Evolutionary conservation across 2,888 invertebrate species (phyloP), one percentile per base, ranked within the genome.

Genomic region (Drosophila fulvimacula): DNA sequence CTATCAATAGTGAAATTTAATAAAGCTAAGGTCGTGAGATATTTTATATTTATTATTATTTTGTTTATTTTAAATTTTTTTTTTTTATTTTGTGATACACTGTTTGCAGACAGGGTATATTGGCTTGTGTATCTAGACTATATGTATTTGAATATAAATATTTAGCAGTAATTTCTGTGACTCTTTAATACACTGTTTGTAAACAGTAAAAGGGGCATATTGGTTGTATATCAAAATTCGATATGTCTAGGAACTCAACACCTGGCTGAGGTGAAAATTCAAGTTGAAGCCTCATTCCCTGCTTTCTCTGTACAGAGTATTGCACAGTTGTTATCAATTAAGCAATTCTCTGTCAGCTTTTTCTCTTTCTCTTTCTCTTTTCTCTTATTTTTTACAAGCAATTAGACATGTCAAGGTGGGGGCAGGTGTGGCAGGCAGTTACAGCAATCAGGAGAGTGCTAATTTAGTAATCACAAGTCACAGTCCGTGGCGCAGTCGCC

Each of bases 401-500:
- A 81, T 81, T 81, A 81, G 83, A 83, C 71, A 67, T 69, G 58
- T 53, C 69, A 69, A 32, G 39, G 57, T 49, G 32, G 42, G 44
- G 42, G 38, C 34, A 10, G 21, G 6, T 38, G 24, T 42, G 55
- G 24, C 53, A 6, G 41, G 9, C 39, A 41, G 48, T 48, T 49
- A 53, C 75, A 73, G 69, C 75, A 80, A 74, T 76, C 82, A 85
- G 86, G 76, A 78, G 82, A 82, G 77, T 82, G 80, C 84, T 83
- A 86, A 82, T 81, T 81, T 86, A 80, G 82, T 70, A 86, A 86
- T 82, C 84, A 84, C 85, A 82, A 83, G 80, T 79, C 69, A 44
- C 44, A 57, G 65, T 6, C 51, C 64, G 52, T 24, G 36, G 51
- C 36, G 51, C 44, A 63, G 44, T 17, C 46, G n/a, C 17, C 46